Conservation (phyloP, 2,888 invertebrate species). For the Malthinus seriepunctatus region DNA sequence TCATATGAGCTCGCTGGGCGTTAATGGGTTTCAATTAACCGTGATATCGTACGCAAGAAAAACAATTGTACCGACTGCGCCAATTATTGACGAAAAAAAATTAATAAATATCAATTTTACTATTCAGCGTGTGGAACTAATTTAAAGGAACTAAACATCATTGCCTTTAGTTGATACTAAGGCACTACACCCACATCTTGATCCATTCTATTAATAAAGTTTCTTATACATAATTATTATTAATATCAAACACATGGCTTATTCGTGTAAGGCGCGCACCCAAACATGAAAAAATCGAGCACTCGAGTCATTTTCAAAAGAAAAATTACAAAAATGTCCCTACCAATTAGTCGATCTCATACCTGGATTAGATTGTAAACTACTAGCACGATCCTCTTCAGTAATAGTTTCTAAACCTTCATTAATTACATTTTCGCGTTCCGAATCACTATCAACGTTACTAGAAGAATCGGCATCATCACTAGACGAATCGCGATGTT, state of each 20-base stretch:
- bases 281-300: not conserved
- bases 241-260: not conserved
- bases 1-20: too few species aligned
- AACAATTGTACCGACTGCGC: too few species aligned
- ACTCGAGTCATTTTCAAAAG: not conserved
- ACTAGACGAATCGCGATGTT: constrained; percentile 40
- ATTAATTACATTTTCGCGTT: constrained; percentile 44
- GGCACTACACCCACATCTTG: not conserved
- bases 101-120: too few species aligned
- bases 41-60: too few species aligned
- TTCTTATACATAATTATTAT: too few species aligned
- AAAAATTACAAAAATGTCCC: not conserved
- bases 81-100: too few species aligned
- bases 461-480: constrained; percentile 34
- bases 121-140: not conserved
- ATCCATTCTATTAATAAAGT: constrained; percentile 1
- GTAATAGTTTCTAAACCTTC: constrained; percentile 53
- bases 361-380: constrained; percentile 38
- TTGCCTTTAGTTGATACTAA: too few species aligned
- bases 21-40: too few species aligned
- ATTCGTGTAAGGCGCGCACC: not conserved
- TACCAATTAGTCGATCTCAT: not conserved
- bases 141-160: too few species aligned
- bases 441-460: constrained; percentile 41
- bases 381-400: constrained; percentile 50